Percentiles rank a stretch among this genome's conserved stretches.
Conservation (phyloP, 2,797 vertebrate species). For the Gymnocypris eckloni region DNA sequence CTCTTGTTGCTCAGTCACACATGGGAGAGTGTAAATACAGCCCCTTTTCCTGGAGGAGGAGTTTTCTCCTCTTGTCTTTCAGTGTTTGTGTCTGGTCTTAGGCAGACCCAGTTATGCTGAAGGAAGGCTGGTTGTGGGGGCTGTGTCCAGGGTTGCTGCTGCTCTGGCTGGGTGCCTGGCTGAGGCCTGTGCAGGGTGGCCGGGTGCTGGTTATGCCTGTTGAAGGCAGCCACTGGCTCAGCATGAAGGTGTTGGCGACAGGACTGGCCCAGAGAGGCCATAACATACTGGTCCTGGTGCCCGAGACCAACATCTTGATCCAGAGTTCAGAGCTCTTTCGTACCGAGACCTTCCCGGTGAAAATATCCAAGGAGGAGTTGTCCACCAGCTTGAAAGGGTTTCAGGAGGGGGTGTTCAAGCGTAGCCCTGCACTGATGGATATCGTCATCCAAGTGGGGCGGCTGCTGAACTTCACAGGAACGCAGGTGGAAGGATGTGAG, state of each 20-base stretch:
- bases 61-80: slow-evolving; percentile 23
- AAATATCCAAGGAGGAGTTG: slow-evolving; percentile 67
- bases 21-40: slow-evolving; percentile 25
- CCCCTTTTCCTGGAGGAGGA: slow-evolving; percentile 42
- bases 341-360: slow-evolving; percentile 68
- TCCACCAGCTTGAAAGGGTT: background rate
- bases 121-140: slow-evolving; percentile 45
- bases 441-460: slow-evolving; percentile 55
- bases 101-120: slow-evolving; percentile 35
- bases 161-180: slow-evolving; percentile 67
- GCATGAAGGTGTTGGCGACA: slow-evolving; percentile 77
- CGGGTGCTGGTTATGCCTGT: slow-evolving; percentile 78
- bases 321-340: slow-evolving; percentile 61
- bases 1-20: slow-evolving; percentile 15
- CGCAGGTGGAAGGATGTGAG: slow-evolving; percentile 69
- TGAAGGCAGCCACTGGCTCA: slow-evolving; percentile 83
- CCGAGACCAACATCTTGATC: slow-evolving; percentile 75
- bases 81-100: slow-evolving; percentile 8
- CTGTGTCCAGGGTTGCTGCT: slow-evolving; percentile 68
- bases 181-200: slow-evolving; percentile 65
- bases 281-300: slow-evolving; percentile 71
- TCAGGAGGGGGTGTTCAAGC: slow-evolving; percentile 50
- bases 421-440: slow-evolving; percentile 50
- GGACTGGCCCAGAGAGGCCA: slow-evolving; percentile 72
- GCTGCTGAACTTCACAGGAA: slow-evolving; percentile 64